Evolutionary conservation across 2,113 vertebrate genomes (phyloP).

Genomic region (Labeo catla): DNA sequence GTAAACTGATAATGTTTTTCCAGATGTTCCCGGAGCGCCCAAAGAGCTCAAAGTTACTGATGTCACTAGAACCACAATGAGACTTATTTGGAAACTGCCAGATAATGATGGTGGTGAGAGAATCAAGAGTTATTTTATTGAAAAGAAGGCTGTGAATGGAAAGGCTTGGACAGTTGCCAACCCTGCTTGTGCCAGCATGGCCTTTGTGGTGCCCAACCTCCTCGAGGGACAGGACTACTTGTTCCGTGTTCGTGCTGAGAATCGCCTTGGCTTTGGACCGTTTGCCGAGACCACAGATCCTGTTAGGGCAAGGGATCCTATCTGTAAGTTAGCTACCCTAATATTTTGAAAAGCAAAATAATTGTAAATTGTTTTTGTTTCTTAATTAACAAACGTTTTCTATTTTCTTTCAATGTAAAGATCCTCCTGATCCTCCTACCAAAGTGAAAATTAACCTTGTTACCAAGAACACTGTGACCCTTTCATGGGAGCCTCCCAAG

Average conservation of each 20-base stretch:
- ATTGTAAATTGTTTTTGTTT: too few relatives aligned
- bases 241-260: conserved; percentile 94
- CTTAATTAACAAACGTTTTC: neutral
- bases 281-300: conserved; percentile 88
- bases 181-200: conserved; percentile 87
- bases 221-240: conserved; percentile 93
- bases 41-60: conserved; percentile 96
- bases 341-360: too few relatives aligned
- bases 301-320: conserved; percentile 90
- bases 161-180: conserved; percentile 96
- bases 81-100: conserved; percentile 96
- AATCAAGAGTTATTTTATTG: conserved; percentile 96
- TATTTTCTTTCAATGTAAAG: conserved; percentile 68
- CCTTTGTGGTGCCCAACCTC: conserved; percentile 90
- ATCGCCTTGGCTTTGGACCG: conserved; percentile 90
- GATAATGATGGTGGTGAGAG: conserved; percentile 96
- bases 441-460: conserved; percentile 91
- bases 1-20: neutral
- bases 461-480: conserved; percentile 89
- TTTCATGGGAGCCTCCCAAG: conserved; percentile 93
- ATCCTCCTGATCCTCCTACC: conserved; percentile 94
- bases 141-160: conserved; percentile 90
- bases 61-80: conserved; percentile 88
- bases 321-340: conserved; percentile 81
- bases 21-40: conserved; percentile 93